These are phyloP conservation scores for Lithophane socia DNA, from an alignment of 2,888 invertebrate genomes.

Conservation along the genomic window DNA sequence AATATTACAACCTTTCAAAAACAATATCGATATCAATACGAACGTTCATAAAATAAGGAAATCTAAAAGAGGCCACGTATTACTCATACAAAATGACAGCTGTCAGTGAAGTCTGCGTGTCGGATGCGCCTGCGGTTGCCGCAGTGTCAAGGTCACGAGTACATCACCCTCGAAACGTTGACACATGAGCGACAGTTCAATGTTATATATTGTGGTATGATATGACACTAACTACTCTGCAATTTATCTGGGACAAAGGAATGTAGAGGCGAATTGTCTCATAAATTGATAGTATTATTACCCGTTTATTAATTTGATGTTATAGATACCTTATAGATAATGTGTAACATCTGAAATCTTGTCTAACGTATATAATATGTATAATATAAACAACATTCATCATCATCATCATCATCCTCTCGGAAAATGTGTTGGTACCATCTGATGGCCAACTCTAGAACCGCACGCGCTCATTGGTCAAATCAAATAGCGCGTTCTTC, in stretches of 20 bases:
- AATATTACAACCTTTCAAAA: background rate
- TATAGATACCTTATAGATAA: no score
- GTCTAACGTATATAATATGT: no score
- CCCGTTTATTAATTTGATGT: no score
- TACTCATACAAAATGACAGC: slow-evolving; percentile 25
- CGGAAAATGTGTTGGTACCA: no score
- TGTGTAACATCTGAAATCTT: no score
- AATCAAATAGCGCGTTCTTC: no score
- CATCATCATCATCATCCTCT: no score
- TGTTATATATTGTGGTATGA: slow-evolving; percentile 10
- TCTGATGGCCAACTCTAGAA: no score
- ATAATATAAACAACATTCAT: no score
- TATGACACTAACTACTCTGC: slow-evolving; percentile 10
- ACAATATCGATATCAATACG: background rate
- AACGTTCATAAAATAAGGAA: background rate
- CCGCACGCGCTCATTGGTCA: no score
- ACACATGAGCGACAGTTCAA: slow-evolving; percentile 49
- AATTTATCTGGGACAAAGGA: background rate
- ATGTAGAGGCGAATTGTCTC: background rate
- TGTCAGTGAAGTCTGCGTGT: slow-evolving; percentile 45
- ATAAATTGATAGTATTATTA: background rate
- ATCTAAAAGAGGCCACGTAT: slow-evolving; percentile 10
- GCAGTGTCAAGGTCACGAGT: slow-evolving; percentile 61
- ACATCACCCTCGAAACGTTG: slow-evolving; percentile 43
- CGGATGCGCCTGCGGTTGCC: slow-evolving; percentile 53